A percentile compares a stretch with the other conserved stretches of the same genome.
Evolutionary conservation across 2,888 invertebrate species (phyloP).

Genomic region (Magallana nippona): DNA sequence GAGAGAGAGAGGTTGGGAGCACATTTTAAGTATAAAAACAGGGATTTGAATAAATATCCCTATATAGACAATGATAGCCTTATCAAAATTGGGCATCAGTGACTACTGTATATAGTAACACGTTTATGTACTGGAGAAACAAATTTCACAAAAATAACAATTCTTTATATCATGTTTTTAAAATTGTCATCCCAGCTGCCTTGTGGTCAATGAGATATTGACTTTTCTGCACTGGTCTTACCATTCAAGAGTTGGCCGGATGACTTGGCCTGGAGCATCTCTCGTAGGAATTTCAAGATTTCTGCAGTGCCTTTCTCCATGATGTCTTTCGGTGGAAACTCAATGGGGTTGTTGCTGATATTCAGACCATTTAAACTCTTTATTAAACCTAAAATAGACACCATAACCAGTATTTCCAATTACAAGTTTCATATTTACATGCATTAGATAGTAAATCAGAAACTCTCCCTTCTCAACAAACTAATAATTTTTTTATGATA

Average conservation of each 20-base stretch:
- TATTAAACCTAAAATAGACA: conserved; percentile 70
- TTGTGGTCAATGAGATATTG: background rate
- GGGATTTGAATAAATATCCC: too few species aligned
- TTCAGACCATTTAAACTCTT: conserved; percentile 77
- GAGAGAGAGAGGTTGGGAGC: too few species aligned
- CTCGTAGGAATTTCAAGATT: conserved; percentile 74
- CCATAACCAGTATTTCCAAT: background rate
- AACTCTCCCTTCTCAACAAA: too few species aligned
- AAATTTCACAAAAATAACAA: too few species aligned
- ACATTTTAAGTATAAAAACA: too few species aligned
- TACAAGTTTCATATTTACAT: too few species aligned
- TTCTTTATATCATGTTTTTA: background rate
- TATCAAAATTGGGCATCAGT: too few species aligned
- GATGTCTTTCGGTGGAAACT: conserved; percentile 77
- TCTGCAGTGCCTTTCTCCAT: conserved; percentile 74
- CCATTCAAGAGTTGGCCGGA: conserved; percentile 61
- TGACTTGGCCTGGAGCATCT: conserved; percentile 74
- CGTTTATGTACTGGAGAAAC: too few species aligned
- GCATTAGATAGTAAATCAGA: too few species aligned
- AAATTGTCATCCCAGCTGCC: background rate
- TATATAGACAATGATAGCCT: too few species aligned
- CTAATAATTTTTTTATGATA: too few species aligned
- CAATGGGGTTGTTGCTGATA: conserved; percentile 77
- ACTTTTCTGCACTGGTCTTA: conserved; percentile 46
- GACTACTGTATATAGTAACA: too few species aligned